Base-by-base conservation (phyloP, 2,113 vertebrate genomes). In the Astatotilapia flaviijosephi region DNA sequence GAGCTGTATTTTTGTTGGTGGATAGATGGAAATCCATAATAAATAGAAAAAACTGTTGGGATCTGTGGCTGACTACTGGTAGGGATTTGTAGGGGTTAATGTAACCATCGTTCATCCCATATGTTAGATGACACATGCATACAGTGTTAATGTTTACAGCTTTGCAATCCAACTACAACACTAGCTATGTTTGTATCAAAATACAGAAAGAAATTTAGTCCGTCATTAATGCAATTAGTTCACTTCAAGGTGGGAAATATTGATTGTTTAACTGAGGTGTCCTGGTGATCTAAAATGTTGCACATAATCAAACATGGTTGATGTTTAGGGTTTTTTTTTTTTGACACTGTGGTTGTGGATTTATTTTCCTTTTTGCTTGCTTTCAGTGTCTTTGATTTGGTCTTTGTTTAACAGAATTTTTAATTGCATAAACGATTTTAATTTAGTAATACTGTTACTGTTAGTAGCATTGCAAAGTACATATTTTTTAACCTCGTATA, bases 301-400 rank as follows among this genome's bases (percentile, higher is more conserved):
- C 42, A 49, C 42, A 75, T 31, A 28, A 28, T 75, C 70, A 19
- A 21, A 28, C 40, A 28, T 28, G 21, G 68, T 47, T 73, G 40
- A 28, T 62, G 17, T 62, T 62, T 35, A n/a, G 7, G 51, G 19
- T 0, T 35, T 0, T 0, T 0, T 0, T 2, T 15, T 60, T 70
- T 45, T 26, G 21, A 73, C 14, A 45, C 40, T 28, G 9, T 4
- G 5, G n/a, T 70, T 70, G 37, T 75, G 23, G 42, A 12, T 31
- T 47, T 28, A 47, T 6, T 75, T 31, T 49, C 23, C 42, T 19
- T 77, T 77, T 49, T 31, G 1, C 26, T 31, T 49, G 10, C 26
- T 77, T 77, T 77, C 14, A 15, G 26, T 49, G 23, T 31, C 23
- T 49, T 49, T 77, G 45, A 77, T 49, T 49, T 75, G 40, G 10